These are phyloP conservation scores for Agrilus cyanescens DNA, from an alignment of 2,888 invertebrate species.

Conservation along the genomic window DNA sequence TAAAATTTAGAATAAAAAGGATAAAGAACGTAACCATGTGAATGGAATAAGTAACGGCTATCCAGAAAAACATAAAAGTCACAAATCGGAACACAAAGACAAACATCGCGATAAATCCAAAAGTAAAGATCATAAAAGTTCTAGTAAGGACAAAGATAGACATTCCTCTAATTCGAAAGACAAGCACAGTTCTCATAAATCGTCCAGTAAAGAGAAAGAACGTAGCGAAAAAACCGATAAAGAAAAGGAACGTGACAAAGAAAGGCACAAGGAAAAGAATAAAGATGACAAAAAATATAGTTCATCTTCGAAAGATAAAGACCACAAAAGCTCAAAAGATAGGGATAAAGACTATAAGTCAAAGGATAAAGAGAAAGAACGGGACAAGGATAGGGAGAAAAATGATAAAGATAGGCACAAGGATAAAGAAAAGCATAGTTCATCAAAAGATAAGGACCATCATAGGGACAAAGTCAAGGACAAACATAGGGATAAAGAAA, in stretches of 20 bases:
- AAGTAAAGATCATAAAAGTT: slow-evolving; percentile 53
- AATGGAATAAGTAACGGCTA: slow-evolving; percentile 77
- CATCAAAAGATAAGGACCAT: slow-evolving; percentile 33
- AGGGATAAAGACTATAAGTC: slow-evolving; percentile 29
- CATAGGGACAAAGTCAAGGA: slow-evolving; percentile 27
- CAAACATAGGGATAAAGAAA: slow-evolving; percentile 22
- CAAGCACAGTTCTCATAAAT: slow-evolving; percentile 33
- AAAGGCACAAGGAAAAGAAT: slow-evolving; percentile 23
- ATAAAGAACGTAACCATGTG: slow-evolving; percentile 40
- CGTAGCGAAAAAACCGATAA: slow-evolving; percentile 30
- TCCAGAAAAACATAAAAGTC: slow-evolving; percentile 41
- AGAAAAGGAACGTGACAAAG: slow-evolving; percentile 31
- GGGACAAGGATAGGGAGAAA: slow-evolving; percentile 20
- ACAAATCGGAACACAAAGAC: slow-evolving; percentile 50
- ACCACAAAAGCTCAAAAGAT: slow-evolving; percentile 17
- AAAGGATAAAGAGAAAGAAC: slow-evolving; percentile 30
- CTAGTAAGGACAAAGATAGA: slow-evolving; percentile 35
- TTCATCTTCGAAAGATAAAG: slow-evolving; percentile 24
- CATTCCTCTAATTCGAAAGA: slow-evolving; percentile 28
- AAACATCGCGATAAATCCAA: slow-evolving; percentile 46
- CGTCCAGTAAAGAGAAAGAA: slow-evolving; percentile 36
- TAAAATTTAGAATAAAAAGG: slow-evolving; percentile 12
- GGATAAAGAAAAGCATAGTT: slow-evolving; percentile 38
- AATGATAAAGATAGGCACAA: slow-evolving; percentile 53
- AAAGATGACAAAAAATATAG: slow-evolving; percentile 22